Base-by-base conservation (phyloP, 2,888 invertebrate genomes). In the Erebia palarica region DNA sequence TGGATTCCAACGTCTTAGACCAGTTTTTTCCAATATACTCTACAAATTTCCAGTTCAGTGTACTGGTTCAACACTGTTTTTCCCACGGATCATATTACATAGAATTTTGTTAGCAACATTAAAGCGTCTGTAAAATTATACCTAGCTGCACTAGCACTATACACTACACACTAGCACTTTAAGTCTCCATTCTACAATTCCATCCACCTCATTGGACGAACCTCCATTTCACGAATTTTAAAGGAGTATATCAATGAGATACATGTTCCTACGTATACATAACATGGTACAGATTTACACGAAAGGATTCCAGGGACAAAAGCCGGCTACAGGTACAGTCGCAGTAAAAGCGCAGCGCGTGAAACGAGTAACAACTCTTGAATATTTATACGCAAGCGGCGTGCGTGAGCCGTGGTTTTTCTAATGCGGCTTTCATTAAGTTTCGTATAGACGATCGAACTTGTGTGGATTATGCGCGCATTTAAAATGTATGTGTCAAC, bases 341-440 rank as follows among this genome's bases (percentile, higher is more conserved):
- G 18, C 60, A 60, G 16, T 60, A 44, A 61, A 60, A 61, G 18
- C 42, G 61, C 61, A 61, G 44, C 44, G 61, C 44, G 58, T 13
- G 27, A 8, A 44, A 3, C 60, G 42, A 60, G 16, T 44, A 16
- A 61, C 61, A 61, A 44, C 61, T 60, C 60, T 61, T 61, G 61
- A 44, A 61, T 61, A 61, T 61, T 61, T 18, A 36, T 36, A 61
- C 61, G 61, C 60, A 13, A 44, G 44, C 18, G 42, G 11, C 44
- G 18, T 61, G 61, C 61, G 61, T 61, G 61, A 61, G 44, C 10
- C 16, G 44, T 61, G 61, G 61, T 47, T 61, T 61, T 44, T 60
- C 16, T 60, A n/a, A 10, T 42, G 44, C 16, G 42, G 44, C 60
- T 60, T 60, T 44, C 16, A 42, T 60, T 60, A 60, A 10, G 60